Evolutionary conservation across 2,113 vertebrate genomes (phyloP).

Genomic region (Cyanocitta stelleri): DNA sequence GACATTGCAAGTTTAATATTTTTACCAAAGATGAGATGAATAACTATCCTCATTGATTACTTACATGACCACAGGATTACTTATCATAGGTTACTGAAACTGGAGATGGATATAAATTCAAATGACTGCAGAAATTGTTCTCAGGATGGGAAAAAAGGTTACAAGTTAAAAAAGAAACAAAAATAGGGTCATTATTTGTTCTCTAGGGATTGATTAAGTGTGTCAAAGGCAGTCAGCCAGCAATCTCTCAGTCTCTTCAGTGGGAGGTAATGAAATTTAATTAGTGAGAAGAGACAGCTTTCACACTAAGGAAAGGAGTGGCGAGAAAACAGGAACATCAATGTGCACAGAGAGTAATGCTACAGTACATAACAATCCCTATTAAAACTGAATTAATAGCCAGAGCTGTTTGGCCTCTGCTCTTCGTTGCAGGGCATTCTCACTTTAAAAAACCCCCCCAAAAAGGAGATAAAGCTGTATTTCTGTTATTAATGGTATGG

Average conservation of each 20-base stretch:
- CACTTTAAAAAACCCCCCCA: constrained; percentile 15
- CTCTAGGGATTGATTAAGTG: constrained; percentile 59
- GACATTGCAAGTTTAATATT: not conserved
- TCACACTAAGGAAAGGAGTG: constrained; percentile 37
- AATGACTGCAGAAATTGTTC: not conserved
- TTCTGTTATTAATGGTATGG: constrained; percentile 16
- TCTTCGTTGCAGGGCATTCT: constrained; percentile 23
- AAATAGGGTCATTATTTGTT: constrained; percentile 43
- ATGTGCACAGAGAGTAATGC: constrained; percentile 5
- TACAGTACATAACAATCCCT: constrained; percentile 31
- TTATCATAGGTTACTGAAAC: not conserved
- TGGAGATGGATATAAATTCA: not conserved
- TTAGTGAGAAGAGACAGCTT: constrained; percentile 69
- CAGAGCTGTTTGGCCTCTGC: constrained; percentile 13
- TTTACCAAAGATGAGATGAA: not conserved
- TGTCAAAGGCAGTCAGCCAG: constrained; percentile 51
- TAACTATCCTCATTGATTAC: not conserved
- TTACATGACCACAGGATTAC: not conserved
- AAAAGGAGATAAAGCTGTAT: constrained; percentile 1
- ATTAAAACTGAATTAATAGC: constrained; percentile 63
- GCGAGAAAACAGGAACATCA: constrained; percentile 39
- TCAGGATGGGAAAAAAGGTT: not conserved
- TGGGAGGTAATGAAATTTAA: constrained; percentile 73
- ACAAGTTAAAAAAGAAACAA: constrained; percentile 3
- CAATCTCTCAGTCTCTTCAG: constrained; percentile 62